A percentile compares a stretch with the other conserved stretches of the same genome.
Conservation (phyloP, 2,888 invertebrate genomes). For the Agrochola circellaris region DNA sequence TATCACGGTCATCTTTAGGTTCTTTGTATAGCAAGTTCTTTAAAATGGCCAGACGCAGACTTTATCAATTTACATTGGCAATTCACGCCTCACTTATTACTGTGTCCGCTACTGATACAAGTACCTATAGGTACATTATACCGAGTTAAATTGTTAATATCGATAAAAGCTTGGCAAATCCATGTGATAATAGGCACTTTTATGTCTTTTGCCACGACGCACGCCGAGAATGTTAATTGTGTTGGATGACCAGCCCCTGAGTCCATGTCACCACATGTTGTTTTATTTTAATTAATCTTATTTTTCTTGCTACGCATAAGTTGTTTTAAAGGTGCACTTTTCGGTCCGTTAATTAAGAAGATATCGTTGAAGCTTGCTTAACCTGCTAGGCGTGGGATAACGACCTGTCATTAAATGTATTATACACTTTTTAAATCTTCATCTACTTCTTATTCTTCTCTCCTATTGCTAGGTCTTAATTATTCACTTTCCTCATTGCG, state of each 20-base stretch:
- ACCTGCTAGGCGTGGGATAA: conserved; percentile 47
- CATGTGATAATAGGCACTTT: conserved; percentile 58
- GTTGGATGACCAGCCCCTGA: conserved; percentile 34
- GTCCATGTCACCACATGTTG: conserved; percentile 46
- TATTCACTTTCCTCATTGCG: conserved; percentile 28
- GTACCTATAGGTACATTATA: conserved; percentile 30
- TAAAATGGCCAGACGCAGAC: conserved; percentile 52
- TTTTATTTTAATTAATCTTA: conserved; percentile 54
- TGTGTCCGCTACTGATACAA: conserved; percentile 34
- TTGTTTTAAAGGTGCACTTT: conserved; percentile 57
- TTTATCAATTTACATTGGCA: conserved; percentile 63
- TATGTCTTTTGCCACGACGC: conserved; percentile 49
- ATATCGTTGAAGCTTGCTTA: conserved; percentile 34
- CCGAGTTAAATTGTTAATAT: conserved; percentile 49
- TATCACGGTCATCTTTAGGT: conserved; percentile 27
- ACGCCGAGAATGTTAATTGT: conserved; percentile 62
- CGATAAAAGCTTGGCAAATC: conserved; percentile 57
- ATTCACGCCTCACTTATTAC: conserved; percentile 64
- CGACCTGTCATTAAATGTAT: conserved; percentile 39
- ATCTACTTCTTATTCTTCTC: conserved; percentile 20
- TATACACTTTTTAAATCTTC: conserved; percentile 38
- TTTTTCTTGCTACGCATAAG: conserved; percentile 49
- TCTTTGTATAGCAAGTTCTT: conserved; percentile 49
- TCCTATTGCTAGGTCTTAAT: neutral
- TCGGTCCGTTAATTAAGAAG: conserved; percentile 59